These are phyloP conservation scores for Alca torda DNA, from an alignment of 2,797 vertebrate genomes.

Conservation along the genomic window DNA sequence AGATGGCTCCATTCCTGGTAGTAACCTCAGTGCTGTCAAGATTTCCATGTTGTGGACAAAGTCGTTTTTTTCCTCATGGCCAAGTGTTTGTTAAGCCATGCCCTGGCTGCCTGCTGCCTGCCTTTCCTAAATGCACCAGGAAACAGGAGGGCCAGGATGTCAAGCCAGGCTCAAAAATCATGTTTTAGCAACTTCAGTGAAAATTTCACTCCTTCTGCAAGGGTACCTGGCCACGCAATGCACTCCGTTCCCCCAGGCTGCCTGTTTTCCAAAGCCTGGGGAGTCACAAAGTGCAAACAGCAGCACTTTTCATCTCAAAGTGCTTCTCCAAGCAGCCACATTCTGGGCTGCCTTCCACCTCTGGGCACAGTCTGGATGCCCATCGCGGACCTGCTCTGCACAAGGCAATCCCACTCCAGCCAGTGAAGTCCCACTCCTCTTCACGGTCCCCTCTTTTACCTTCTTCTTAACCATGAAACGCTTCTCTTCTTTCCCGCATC, in stretches of 20 bases:
- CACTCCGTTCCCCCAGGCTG: background rate
- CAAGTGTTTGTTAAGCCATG: background rate
- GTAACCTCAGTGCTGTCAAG: background rate
- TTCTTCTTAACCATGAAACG: accelerated
- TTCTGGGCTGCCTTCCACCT: background rate
- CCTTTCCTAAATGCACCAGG: background rate
- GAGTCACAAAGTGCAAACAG: background rate
- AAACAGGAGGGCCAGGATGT: background rate
- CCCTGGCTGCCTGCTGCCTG: background rate
- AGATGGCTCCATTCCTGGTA: background rate
- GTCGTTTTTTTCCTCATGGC: background rate
- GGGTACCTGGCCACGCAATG: accelerated
- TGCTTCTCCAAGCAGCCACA: background rate
- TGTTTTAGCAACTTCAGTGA: background rate
- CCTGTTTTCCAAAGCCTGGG: background rate
- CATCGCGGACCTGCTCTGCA: background rate
- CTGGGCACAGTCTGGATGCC: background rate
- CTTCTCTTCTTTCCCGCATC: background rate
- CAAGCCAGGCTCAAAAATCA: background rate
- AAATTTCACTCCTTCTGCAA: background rate
- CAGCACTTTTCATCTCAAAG: background rate
- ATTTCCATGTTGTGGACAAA: background rate
- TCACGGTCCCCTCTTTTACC: accelerated
- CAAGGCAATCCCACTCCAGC: background rate
- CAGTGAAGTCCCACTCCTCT: accelerated